phyloP scores from a whole-genome alignment of 2,113 vertebrate species.

The Cinclus mexicanus region DNA sequence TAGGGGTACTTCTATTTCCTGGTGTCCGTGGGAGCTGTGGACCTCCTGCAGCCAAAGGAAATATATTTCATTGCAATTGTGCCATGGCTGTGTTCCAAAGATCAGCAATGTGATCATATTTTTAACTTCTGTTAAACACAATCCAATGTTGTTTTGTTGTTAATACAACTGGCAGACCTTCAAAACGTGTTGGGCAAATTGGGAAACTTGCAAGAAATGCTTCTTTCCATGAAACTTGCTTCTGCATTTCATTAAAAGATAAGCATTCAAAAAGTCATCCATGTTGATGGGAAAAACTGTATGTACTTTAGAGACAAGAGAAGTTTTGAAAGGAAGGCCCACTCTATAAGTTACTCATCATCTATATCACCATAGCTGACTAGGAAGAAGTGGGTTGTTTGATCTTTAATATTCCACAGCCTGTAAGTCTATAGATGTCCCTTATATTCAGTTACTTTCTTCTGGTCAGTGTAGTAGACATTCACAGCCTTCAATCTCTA shows the following conservation, averaged over 20 bases:
- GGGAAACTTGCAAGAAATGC: background rate
- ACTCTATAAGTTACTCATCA: background rate
- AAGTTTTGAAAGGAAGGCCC: background rate
- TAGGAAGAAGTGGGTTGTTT: background rate
- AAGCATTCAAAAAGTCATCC: background rate
- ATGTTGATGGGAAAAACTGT: background rate
- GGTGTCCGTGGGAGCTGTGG: background rate
- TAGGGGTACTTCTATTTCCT: background rate
- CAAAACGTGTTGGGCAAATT: background rate
- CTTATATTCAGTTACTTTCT: background rate
- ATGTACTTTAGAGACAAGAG: background rate
- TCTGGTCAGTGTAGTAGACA: background rate
- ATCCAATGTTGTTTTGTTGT: background rate
- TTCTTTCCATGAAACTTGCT: background rate
- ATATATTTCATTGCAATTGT: background rate
- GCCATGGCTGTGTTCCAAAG: background rate
- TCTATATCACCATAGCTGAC: background rate
- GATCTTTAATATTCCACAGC: background rate
- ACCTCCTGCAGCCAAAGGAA: background rate
- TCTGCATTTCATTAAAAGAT: background rate
- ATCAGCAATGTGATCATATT: background rate
- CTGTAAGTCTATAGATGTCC: background rate
- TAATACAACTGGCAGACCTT: background rate
- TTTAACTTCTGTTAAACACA: background rate
- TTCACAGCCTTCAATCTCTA: background rate